phyloP scores from a whole-genome alignment of 2,888 invertebrate genomes.

The Campopleginae sp. region DNA sequence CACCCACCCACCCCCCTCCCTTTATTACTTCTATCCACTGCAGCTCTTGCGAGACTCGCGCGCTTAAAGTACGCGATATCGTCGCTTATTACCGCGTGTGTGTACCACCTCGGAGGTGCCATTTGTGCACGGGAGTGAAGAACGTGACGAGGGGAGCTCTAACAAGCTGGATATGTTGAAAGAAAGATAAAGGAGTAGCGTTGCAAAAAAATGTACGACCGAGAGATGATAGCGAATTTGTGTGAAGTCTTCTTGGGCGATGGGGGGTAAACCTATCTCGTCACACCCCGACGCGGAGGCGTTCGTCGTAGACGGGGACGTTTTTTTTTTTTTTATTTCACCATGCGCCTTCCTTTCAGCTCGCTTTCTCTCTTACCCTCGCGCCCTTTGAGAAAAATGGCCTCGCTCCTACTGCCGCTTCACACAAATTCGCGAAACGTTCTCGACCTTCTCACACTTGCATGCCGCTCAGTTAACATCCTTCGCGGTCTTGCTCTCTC shows the following conservation, averaged over 20 bases:
- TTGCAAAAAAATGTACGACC: slow-evolving; percentile 56
- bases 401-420: slow-evolving; percentile 9
- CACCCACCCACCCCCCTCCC: too few species aligned
- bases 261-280: slow-evolving; percentile 65
- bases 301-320: slow-evolving; percentile 64
- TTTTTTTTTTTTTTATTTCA: slow-evolving; percentile 51
- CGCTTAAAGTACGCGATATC: slow-evolving; percentile 36
- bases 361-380: slow-evolving; percentile 46
- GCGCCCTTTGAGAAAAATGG: slow-evolving; percentile 42
- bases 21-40: slow-evolving; percentile 38
- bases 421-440: slow-evolving; percentile 14
- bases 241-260: slow-evolving; percentile 73
- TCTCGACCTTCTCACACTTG: slow-evolving; percentile 44
- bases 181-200: slow-evolving; percentile 34
- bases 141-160: slow-evolving; percentile 43
- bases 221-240: slow-evolving; percentile 46
- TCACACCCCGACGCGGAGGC: slow-evolving; percentile 69
- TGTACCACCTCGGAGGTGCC: slow-evolving; percentile 10
- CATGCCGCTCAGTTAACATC: slow-evolving; percentile 34
- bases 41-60: slow-evolving; percentile 45
- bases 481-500: slow-evolving; percentile 16
- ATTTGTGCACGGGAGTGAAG: slow-evolving; percentile 24
- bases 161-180: slow-evolving; percentile 58
- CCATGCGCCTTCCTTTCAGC: slow-evolving; percentile 50
- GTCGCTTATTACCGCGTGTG: slow-evolving; percentile 11